Base-by-base conservation (phyloP, 2,113 vertebrate species). In the Leptobrachium leishanense region DNA sequence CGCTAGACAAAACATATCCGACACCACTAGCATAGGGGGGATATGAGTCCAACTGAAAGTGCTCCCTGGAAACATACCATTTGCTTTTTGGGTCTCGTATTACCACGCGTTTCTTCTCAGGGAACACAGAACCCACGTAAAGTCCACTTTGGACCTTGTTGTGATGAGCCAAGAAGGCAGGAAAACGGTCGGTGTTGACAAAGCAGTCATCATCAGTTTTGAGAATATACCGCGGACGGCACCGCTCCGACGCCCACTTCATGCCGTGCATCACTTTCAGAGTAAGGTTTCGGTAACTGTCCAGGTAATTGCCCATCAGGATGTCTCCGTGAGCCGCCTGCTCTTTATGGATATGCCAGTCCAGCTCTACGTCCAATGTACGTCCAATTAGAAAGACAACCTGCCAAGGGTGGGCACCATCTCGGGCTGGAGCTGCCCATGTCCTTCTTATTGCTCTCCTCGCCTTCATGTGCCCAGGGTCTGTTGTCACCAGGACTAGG, bases 121-220 rank as follows among this genome's bases (percentile, higher is more conserved):
- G 39, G 20, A 87, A 85, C 2, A 83, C 3, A 15, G 79, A 81
- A 0, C 57, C n/a, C 0, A 0, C 0, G 0, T 31, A 84, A 12
- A 78, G 77, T 0, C 67, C 0, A 0, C 10, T n/a, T 6, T 0
- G 0, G 0, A 1, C 0, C 2, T 12, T 2, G 7, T 68, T 50
- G 72, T 72, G 43, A 20, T 50, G 8, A 0, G 31, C 5, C 54
- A 70, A 43, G 69, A 85, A 86, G 2, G 39, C 43, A 3, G 72
- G 59, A 12, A 84, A 75, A 5, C 42, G 43, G 15, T 64, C 63
- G 0, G 2, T 75, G 11, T 67, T 80, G 5, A 86, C 83, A n/a
- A 88, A 84, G 74, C 73, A 87, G 63, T 82, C 42, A 0, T 86
- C 74, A 3, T 84, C 75, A 0, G 43, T 86, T 42, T 81, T 84